Conservation (phyloP, 1,140 invertebrate genomes). For the Hycleus cichorii region DNA sequence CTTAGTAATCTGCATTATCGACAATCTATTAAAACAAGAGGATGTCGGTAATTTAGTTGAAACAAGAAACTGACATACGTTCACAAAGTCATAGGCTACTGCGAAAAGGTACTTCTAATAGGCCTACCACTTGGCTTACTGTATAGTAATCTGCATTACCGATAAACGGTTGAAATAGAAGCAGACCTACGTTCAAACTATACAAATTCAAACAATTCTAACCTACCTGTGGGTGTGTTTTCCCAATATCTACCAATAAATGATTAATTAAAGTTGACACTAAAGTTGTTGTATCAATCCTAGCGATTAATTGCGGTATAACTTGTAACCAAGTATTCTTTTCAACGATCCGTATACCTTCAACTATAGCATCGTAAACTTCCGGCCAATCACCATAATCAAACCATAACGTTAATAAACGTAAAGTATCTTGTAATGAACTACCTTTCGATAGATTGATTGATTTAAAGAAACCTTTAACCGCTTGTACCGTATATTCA, state of each 20-base stretch:
- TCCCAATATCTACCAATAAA: constrained; percentile 90
- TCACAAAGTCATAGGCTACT: no score
- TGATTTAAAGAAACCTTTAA: constrained; percentile 60
- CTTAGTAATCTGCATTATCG: no score
- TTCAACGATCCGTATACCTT: constrained; percentile 87
- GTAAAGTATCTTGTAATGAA: constrained; percentile 95
- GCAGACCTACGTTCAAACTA: no score
- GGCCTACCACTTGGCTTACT: no score
- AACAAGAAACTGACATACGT: no score
- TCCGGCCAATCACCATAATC: constrained; percentile 90
- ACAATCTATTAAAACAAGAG: no score
- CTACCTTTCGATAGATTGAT: constrained; percentile 88
- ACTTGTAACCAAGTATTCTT: constrained; percentile 99
- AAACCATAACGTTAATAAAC: constrained; percentile 89
- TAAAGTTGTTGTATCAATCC: constrained; percentile 87
- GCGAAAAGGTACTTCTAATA: no score
- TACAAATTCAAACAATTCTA: background rate
- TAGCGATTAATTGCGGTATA: constrained; percentile 95
- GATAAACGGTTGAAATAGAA: no score
- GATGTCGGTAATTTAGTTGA: no score
- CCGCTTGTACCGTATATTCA: constrained; percentile 7
- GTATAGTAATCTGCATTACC: no score
- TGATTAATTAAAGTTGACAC: constrained; percentile 89
- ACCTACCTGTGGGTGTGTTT: constrained; percentile 60
- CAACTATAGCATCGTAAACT: constrained; percentile 87